phyloP scores from a whole-genome alignment of 2,113 vertebrate species.

The Rhinolophus ferrumequinum region DNA sequence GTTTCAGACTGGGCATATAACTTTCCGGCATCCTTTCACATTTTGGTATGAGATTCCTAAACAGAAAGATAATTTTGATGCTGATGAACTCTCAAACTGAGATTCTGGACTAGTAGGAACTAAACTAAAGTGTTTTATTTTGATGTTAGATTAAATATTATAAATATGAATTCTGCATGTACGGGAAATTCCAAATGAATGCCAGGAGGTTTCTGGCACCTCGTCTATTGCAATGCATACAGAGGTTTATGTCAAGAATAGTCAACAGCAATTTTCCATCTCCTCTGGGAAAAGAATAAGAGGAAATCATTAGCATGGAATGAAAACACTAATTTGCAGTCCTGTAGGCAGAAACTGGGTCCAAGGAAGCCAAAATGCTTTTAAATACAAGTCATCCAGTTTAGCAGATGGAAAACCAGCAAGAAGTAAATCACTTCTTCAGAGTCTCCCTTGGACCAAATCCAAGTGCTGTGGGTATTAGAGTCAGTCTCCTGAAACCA shows the following conservation, averaged over 20 bases:
- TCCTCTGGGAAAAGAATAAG: constrained; percentile 67
- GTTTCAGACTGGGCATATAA: not conserved
- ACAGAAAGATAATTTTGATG: not conserved
- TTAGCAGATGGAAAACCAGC: constrained; percentile 21
- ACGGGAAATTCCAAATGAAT: constrained; percentile 73
- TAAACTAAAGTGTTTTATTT: constrained; percentile 67
- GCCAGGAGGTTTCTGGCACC: constrained; percentile 72
- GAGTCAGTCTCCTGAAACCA: not conserved
- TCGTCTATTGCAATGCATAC: constrained; percentile 62
- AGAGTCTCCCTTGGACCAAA: not conserved
- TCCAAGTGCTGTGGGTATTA: not conserved
- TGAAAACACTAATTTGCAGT: constrained; percentile 75
- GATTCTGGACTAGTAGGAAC: constrained; percentile 35
- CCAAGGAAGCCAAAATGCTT: constrained; percentile 65
- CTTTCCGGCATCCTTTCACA: not conserved
- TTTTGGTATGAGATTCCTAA: not conserved
- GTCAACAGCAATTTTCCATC: constrained; percentile 75
- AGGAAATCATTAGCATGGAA: constrained; percentile 73
- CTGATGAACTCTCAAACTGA: constrained; percentile 1
- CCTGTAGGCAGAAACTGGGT: constrained; percentile 63
- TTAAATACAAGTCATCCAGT: constrained; percentile 54
- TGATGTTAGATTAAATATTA: constrained; percentile 75
- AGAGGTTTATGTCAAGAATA: constrained; percentile 65
- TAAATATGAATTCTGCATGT: constrained; percentile 71
- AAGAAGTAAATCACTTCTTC: constrained; percentile 14